Evolutionary conservation across 2,888 invertebrate genomes (phyloP).

Genomic region (Metalampra italica): DNA sequence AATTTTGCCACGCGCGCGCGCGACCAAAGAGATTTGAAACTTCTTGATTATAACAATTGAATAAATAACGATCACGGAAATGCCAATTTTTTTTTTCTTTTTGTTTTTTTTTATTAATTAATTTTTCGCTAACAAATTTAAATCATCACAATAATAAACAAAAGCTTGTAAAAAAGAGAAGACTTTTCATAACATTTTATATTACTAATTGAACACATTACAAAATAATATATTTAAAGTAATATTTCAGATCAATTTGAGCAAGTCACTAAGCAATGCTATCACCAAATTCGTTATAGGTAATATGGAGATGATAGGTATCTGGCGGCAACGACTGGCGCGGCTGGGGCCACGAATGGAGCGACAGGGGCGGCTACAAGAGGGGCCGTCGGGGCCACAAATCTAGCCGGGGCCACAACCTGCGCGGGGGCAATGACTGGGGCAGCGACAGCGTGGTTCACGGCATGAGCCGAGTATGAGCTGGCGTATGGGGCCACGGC

Average conservation of each 20-base stretch:
- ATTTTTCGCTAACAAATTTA: too few relatives aligned
- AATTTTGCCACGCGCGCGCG: too few relatives aligned
- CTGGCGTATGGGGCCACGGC: slow-evolving; percentile 85
- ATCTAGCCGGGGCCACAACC: slow-evolving; percentile 29
- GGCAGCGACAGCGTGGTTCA: slow-evolving; percentile 86
- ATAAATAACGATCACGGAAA: too few relatives aligned
- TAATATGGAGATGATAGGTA: slow-evolving; percentile 56
- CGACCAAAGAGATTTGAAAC: too few relatives aligned
- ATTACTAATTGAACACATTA: slow-evolving; percentile 10
- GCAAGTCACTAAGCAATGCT: slow-evolving; percentile 73
- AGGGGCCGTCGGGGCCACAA: slow-evolving; percentile 13
- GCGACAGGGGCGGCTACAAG: slow-evolving; percentile 8
- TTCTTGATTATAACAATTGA: too few relatives aligned
- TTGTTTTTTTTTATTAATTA: too few relatives aligned
- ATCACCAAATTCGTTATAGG: slow-evolving; percentile 65
- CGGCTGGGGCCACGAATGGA: slow-evolving; percentile 23
- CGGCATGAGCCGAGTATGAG: slow-evolving; percentile 85
- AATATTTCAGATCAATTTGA: slow-evolving; percentile 38
- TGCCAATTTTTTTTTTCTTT: too few relatives aligned
- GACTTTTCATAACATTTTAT: neutral
- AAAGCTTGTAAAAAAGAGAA: neutral
- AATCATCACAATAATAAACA: neutral
- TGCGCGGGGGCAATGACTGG: slow-evolving; percentile 21
- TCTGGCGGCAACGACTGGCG: slow-evolving; percentile 27
- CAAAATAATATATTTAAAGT: slow-evolving; percentile 27